These are phyloP conservation scores for Pterocles gutturalis DNA, from an alignment of 2,113 vertebrate genomes.

Conservation along the genomic window DNA sequence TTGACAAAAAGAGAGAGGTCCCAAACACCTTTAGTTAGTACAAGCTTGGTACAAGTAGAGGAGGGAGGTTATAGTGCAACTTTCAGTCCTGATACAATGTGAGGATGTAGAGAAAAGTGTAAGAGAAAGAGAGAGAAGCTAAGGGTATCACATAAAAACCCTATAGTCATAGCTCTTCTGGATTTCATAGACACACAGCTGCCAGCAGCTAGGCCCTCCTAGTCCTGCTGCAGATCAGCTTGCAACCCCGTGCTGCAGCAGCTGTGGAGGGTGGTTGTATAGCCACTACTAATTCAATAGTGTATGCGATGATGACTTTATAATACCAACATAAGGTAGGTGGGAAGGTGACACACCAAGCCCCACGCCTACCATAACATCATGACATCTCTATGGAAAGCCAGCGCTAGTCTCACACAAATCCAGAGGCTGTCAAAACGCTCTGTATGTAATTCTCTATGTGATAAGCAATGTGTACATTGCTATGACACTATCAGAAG, in stretches of 20 bases:
- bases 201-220: neutral
- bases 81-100: neutral
- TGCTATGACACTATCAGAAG: neutral
- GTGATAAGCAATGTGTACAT: constrained; percentile 26
- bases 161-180: rapidly evolving
- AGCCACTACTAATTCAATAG: neutral
- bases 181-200: neutral
- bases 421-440: neutral
- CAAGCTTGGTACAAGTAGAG: neutral
- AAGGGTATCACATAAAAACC: neutral
- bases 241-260: neutral
- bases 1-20: neutral
- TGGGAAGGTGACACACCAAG: constrained; percentile 11
- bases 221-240: neutral
- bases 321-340: neutral
- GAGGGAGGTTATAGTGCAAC: neutral
- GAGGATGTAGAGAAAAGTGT: neutral
- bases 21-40: neutral
- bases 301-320: neutral
- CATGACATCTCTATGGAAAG: rapidly evolving
- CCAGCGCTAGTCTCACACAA: neutral
- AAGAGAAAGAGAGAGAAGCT: neutral
- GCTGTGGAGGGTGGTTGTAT: neutral
- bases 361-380: neutral
- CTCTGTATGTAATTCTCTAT: neutral